Evolutionary conservation across 1,140 invertebrate genomes (phyloP), one percentile per base, ranked within the genome.

Genomic region (Drosophila bocqueti): DNA sequence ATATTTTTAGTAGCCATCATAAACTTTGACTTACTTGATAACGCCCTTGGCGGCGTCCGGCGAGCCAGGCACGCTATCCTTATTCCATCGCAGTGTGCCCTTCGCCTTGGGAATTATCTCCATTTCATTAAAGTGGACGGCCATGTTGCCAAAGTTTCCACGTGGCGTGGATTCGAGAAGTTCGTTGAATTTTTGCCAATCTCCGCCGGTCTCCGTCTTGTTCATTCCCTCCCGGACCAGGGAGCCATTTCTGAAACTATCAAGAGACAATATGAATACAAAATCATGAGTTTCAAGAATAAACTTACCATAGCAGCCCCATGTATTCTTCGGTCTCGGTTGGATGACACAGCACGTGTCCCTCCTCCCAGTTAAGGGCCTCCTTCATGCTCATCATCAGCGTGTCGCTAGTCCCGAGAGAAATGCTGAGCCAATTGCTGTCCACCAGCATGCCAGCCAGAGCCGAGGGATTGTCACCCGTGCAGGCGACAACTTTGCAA

Each of bases 201-300:
- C 96, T 18, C 94, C 95, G 45, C 96, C 95, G 1, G 96, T 96
- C 64, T 95, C 95, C 26, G 94, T 93, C 87, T 98, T 95, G 59
- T 97, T 94, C 40, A 99, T 96, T 85, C 95, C 94, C 93, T 99
- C 97, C 40, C 98, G 94, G 0, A 97, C 98, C 16, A 98, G 87
- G 0, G 98, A 99, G 1, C 98, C 98, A 94, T 99, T 99, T 92
- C 98, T 98, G 87, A 98, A 99, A 93, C 97, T 97, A 77, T n/a
- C 52, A 10, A 1, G 0, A 10, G 15, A n/a, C 9, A 26, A 36
- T 34, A 10, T 10, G 0, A 16, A 15, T 26, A n/a, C 1, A 10
- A 2, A 29, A 18, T n/a, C 5, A 2, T 43, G 1, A 13, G 68
- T 78, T 91, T 24, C 9, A 0, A 43, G n/a, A 10, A 13, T 10